phyloP scores from a whole-genome alignment of 2,113 vertebrate species.

The Apaloderma vittatum region DNA sequence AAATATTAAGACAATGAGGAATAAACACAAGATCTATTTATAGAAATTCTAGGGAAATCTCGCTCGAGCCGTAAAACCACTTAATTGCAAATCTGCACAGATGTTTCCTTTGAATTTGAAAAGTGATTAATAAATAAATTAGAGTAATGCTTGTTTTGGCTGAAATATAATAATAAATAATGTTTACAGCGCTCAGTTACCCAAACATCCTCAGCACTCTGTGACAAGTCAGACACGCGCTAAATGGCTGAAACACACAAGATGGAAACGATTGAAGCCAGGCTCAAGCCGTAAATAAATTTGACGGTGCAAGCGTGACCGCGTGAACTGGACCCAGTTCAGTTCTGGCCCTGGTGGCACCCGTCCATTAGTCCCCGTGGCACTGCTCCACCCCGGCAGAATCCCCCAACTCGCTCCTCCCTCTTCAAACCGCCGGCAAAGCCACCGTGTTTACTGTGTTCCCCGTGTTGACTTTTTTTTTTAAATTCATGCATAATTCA shows the following conservation, averaged over 20 bases:
- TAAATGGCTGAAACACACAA: not conserved
- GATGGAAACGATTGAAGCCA: not conserved
- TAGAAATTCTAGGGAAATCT: conserved; percentile 44
- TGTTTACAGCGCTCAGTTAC: not conserved
- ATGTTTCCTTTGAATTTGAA: conserved; percentile 62
- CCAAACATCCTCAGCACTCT: not conserved
- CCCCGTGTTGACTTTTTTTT: not conserved
- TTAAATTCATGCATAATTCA: conserved; percentile 65
- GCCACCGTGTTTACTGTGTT: not conserved
- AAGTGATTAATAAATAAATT: conserved; percentile 71
- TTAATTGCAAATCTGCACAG: conserved; percentile 59
- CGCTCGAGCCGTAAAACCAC: not conserved
- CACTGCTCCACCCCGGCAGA: not conserved
- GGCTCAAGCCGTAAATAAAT: not conserved
- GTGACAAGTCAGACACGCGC: not conserved
- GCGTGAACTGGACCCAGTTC: rapidly evolving
- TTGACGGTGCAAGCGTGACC: not conserved
- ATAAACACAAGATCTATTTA: not conserved
- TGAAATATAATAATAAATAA: conserved; percentile 17
- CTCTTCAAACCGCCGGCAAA: not conserved
- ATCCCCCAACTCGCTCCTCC: rapidly evolving
- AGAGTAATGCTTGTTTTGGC: conserved; percentile 50
- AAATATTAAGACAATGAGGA: conserved; percentile 27
- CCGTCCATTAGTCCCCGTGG: not conserved
- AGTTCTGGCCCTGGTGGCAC: no score